Percentiles rank a stretch among this genome's conserved stretches.
Evolutionary conservation across 2,797 vertebrate species (phyloP).

Genomic region (Cossypha polioptera): DNA sequence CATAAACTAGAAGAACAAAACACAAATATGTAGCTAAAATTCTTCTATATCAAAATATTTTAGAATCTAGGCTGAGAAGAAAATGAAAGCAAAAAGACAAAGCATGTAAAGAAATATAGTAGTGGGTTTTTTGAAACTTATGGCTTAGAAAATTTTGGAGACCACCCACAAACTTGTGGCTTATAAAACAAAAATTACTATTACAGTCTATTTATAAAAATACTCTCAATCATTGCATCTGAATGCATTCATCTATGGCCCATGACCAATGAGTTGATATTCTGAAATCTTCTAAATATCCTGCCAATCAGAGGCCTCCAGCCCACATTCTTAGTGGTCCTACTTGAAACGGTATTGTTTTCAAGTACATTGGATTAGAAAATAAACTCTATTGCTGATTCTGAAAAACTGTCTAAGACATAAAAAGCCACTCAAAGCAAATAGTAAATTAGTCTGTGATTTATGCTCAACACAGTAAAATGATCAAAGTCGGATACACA

Average conservation of each 20-base stretch:
- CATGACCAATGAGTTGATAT: neutral
- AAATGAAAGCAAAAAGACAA: neutral
- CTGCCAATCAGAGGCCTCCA: neutral
- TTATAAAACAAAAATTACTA: neutral
- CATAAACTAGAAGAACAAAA: neutral
- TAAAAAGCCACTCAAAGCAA: slow-evolving; percentile 49
- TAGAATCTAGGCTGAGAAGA: neutral
- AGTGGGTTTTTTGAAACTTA: neutral
- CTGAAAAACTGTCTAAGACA: slow-evolving; percentile 28
- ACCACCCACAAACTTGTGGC: neutral
- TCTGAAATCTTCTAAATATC: neutral
- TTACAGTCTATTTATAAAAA: neutral
- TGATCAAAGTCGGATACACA: slow-evolving; percentile 61
- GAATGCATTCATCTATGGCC: neutral
- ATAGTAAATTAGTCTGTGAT: slow-evolving; percentile 62
- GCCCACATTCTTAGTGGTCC: neutral
- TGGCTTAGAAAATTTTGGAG: neutral
- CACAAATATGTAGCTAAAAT: neutral
- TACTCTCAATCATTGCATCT: neutral
- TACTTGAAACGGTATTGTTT: slow-evolving; percentile 7
- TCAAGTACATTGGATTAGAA: neutral
- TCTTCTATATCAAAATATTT: neutral
- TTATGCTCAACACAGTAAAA: slow-evolving; percentile 52
- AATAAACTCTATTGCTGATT: neutral
- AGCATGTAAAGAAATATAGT: neutral